Percentiles rank a stretch among this genome's conserved stretches.
Evolutionary conservation across 2,797 vertebrate genomes (phyloP).

Genomic region (Alcedo quadribrachys): DNA sequence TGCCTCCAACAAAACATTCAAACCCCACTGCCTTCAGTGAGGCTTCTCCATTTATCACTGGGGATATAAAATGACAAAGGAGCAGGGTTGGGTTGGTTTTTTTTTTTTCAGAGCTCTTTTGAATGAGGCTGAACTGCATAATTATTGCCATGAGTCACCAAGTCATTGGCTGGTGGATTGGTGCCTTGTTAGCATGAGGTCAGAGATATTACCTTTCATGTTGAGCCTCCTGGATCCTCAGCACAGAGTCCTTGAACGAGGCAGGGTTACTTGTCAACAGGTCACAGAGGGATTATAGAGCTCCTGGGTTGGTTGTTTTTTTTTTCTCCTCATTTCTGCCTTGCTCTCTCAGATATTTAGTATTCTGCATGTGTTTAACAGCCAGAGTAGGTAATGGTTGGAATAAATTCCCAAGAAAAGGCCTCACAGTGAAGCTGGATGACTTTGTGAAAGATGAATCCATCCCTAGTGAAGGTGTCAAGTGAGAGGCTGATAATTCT

Average conservation of each 20-base stretch:
- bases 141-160: neutral
- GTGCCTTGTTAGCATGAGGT: neutral
- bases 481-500: neutral
- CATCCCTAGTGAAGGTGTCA: neutral
- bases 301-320: neutral
- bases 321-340: neutral
- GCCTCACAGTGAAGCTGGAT: neutral
- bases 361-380: neutral
- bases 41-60: neutral
- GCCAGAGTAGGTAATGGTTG: neutral
- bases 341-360: neutral
- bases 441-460: neutral
- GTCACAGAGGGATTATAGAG: neutral
- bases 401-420: neutral
- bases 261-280: neutral
- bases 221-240: neutral
- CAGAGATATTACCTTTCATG: neutral
- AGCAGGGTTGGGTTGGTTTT: neutral
- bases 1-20: neutral
- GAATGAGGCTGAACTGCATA: neutral
- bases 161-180: neutral
- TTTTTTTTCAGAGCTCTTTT: neutral
- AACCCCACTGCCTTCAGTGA: neutral
- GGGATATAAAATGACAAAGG: neutral
- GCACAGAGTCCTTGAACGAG: neutral